Percentiles rank a stretch among this genome's conserved stretches.
Evolutionary conservation across 2,888 invertebrate genomes (phyloP).

Genomic region (Acleris laterana): DNA sequence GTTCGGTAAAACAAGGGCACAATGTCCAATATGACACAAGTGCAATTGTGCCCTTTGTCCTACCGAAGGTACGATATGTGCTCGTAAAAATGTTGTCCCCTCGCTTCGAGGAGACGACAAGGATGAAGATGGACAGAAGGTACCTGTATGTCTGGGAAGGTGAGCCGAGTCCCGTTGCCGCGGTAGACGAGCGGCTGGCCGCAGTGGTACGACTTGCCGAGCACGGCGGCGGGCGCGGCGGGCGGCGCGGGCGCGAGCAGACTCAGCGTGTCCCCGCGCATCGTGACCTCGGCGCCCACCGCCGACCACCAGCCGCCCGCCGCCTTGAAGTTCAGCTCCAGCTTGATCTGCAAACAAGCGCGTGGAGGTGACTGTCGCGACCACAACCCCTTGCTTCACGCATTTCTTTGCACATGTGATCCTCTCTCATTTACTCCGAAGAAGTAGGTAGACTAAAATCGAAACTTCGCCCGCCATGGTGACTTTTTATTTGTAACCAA

Average conservation of each 20-base stretch:
- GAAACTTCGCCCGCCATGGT: too few species aligned
- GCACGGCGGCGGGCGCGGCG: conserved; percentile 76
- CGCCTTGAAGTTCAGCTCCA: conserved; percentile 84
- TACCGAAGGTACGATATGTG: too few species aligned
- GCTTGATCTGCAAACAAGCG: conserved; percentile 65
- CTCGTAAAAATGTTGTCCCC: too few species aligned
- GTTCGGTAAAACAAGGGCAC: too few species aligned
- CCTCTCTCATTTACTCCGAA: too few species aligned
- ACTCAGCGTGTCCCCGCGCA: conserved; percentile 65
- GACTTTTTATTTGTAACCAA: too few species aligned
- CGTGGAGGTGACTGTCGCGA: background rate
- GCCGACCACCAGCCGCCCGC: conserved; percentile 81
- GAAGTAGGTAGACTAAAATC: too few species aligned
- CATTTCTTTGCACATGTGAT: too few species aligned
- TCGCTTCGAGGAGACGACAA: background rate
- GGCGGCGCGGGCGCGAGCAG: conserved; percentile 71
- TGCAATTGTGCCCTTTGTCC: too few species aligned
- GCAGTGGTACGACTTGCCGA: conserved; percentile 84
- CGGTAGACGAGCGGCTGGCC: conserved; percentile 77
- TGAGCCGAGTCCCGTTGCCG: conserved; percentile 75
- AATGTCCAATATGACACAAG: too few species aligned
- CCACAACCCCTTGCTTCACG: background rate
- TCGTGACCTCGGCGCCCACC: conserved; percentile 82
- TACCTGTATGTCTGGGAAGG: conserved; percentile 81
- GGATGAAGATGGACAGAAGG: background rate